A percentile compares a stretch with the other conserved stretches of the same genome.
Evolutionary conservation across 2,888 invertebrate species (phyloP).

Genomic region (Frankliniella intonsa): DNA sequence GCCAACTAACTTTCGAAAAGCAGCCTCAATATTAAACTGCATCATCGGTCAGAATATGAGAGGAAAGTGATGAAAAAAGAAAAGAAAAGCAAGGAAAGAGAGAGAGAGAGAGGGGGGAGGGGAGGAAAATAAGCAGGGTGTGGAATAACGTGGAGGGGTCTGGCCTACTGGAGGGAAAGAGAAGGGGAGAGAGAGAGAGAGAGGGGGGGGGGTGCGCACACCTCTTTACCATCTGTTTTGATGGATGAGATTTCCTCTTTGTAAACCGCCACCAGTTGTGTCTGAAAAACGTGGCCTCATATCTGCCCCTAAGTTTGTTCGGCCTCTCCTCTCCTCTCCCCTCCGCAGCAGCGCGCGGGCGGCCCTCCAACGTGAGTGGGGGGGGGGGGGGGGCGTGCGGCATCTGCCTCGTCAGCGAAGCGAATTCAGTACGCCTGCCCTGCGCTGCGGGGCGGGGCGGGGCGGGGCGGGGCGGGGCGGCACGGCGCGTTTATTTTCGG

Average conservation of each 20-base stretch:
- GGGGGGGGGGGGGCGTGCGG: neutral
- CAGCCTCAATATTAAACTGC: constrained; percentile 13
- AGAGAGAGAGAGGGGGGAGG: neutral
- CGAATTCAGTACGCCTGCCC: neutral
- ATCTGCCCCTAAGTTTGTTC: neutral
- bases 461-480: neutral
- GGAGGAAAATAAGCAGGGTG: neutral
- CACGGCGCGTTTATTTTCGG: constrained; percentile 23
- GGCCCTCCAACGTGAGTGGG: neutral
- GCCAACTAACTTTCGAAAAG: neutral
- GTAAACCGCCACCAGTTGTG: constrained; percentile 17
- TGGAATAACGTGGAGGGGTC: no score
- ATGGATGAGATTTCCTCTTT: constrained; percentile 12
- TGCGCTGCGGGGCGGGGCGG: no score
- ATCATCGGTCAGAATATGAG: neutral
- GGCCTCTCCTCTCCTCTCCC: neutral
- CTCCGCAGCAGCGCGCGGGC: neutral
- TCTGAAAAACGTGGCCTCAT: neutral
- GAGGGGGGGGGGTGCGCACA: no score
- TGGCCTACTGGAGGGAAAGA: no score
- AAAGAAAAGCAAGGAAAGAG: no score
- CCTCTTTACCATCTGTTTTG: neutral
- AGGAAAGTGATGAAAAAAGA: no score
- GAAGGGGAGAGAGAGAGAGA: no score
- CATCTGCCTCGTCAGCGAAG: neutral